A percentile compares a stretch with the other conserved stretches of the same genome.
Conservation (phyloP, 2,888 invertebrate species). For the Thelaira solivaga region DNA sequence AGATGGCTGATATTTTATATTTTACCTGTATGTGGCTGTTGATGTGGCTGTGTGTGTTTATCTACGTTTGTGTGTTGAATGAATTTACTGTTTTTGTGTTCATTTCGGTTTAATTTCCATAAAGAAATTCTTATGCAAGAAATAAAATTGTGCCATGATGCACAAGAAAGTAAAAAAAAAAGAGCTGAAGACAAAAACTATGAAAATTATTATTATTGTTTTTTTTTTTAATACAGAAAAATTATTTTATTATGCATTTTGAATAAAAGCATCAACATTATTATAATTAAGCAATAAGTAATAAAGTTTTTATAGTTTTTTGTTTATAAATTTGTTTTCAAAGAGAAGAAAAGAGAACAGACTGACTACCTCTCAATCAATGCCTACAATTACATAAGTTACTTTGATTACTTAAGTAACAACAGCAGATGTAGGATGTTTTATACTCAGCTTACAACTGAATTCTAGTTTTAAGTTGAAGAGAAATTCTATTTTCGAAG, state of each 20-base stretch:
- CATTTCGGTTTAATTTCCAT: slow-evolving; percentile 16
- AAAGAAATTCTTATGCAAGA: background rate
- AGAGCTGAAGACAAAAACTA: no score
- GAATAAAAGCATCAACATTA: background rate
- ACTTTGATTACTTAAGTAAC: background rate
- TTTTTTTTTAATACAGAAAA: background rate
- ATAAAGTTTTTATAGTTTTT: background rate
- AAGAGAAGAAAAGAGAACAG: no score
- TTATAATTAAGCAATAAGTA: slow-evolving; percentile 1
- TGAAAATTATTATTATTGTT: no score
- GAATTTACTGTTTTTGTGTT: background rate
- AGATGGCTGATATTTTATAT: background rate
- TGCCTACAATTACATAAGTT: background rate
- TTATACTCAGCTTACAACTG: no score
- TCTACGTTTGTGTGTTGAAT: background rate
- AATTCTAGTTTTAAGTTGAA: no score
- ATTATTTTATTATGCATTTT: background rate
- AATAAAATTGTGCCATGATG: background rate
- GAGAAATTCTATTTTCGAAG: no score
- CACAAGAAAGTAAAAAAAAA: background rate
- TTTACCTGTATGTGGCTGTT: background rate
- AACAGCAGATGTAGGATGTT: no score
- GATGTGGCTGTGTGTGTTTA: no score
- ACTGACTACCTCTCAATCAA: no score
- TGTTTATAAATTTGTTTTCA: no score